Evolutionary conservation across 2,113 vertebrate species (phyloP), one percentile per base, ranked within the genome.

Genomic region (Scalopus aquaticus): DNA sequence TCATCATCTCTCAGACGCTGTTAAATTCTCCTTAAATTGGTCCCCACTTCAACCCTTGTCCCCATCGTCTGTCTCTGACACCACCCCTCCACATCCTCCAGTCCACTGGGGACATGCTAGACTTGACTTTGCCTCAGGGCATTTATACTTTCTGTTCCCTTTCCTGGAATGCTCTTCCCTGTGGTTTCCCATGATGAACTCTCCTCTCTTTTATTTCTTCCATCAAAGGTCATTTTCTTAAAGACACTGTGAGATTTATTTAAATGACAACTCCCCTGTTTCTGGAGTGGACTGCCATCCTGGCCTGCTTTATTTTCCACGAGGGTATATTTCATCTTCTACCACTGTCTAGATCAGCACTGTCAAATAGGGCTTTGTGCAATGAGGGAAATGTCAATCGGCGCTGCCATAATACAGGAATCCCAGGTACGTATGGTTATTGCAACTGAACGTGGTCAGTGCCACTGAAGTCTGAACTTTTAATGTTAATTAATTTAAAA

Each of bases 401-500:
- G 26, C 1, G 0, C 81, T 28, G 30, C 62, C 49, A 49, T 39
- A n/a, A 6, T 12, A 30, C 8, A 39, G 28, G 3, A 30, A 42
- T 39, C 64, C 20, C 39, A 8, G 58, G 65, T 22, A 16, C 28
- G 54, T 1, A n/a, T 15, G 28, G 32, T 17, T 24, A 16, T 1
- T 54, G 49, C 72, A 62, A 51, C 42, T 73, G 30, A 24, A 60
- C 22, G 28, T 67, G 64, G 65, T 42, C 24, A 9, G 12, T 28
- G 3, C 42, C 37, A n/a, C 9, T 70, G 26, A 92, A 30, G 28
- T 39, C 42, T 56, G 24, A 49, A 62, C 79, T 35, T 2, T 19
- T 70, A 19, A 32, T 51, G 58, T 51, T 67, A 89, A 44, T 44
- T 73, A 32, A 92, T 58, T 73, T 80, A 39, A 83, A 32, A 39